Evolutionary conservation across 2,797 vertebrate genomes (phyloP), one percentile per base, ranked within the genome.

Genomic region (Eulemur rubriventer): DNA sequence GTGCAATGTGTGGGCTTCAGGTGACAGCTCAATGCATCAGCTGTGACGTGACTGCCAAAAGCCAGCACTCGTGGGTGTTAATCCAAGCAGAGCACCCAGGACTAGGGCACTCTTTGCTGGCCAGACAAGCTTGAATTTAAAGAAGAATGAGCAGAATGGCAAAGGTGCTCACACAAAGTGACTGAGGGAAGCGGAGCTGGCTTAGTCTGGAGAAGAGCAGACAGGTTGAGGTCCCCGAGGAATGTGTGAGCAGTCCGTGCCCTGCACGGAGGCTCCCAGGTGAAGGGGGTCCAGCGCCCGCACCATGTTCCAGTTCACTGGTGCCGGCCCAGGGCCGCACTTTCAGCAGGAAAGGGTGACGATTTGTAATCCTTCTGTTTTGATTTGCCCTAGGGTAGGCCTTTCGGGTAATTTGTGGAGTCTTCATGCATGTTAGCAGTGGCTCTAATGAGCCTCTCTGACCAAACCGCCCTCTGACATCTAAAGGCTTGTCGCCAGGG

Each of bases 241-340:
- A 8, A 10, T 11, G 26, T 8, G 11, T 9, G 2, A 30, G 75
- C 22, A 13, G 35, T 38, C 33, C n/a, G 57, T 17, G 50, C 43
- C 46, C 35, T 38, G 26, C 9, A 4, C 38, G 28, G 86, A 65
- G 73, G 52, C 6, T 55, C 24, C 83, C 41, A 17, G 50, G 30
- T 16, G n/a, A 55, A 73, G 38, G 59, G 28, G 67, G 10, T 18
- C n/a, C 0, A 3, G 13, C 0, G 0, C 11, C 43, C 8, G 11
- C 35, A 43, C 63, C 35, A 20, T 41, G 78, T 59, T n/a, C 50
- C 38, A 7, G 22, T 63, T 50, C 33, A 9, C 0, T 7, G 4
- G 33, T 35, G 63, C 63, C 43, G 59, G 28, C 20, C 1, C 14
- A 65, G 65, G 80, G 52, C 35, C 17, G 7, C 18, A 6, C 30